Evolutionary conservation across 1,140 invertebrate genomes (phyloP).

Genomic region (Cardiocondyla obscurior): DNA sequence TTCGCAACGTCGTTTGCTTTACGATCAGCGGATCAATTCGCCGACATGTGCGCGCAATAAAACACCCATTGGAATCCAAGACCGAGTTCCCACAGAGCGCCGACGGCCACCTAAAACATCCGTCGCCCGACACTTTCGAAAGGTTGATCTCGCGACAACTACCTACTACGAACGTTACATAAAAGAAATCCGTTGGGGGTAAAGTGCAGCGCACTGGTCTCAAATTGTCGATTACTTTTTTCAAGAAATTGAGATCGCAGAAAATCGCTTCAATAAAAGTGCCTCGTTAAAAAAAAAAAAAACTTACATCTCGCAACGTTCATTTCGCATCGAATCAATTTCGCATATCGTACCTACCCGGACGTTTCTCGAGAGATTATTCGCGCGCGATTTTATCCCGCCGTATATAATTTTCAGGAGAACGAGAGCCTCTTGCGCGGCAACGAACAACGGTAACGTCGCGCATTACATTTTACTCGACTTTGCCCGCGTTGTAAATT

Average conservation of each 20-base stretch:
- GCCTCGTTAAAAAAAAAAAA: background rate
- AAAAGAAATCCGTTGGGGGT: background rate
- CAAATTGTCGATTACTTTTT: background rate
- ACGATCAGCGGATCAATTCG: conserved; percentile 67
- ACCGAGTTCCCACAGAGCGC: conserved; percentile 56
- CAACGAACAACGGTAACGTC: conserved; percentile 37
- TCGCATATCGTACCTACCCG: no score
- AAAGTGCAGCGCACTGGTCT: background rate
- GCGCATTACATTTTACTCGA: conserved; percentile 42
- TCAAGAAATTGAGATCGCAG: background rate
- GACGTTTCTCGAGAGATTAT: conserved; percentile 22
- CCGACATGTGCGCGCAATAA: conserved; percentile 60
- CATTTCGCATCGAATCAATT: background rate
- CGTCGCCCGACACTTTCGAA: background rate
- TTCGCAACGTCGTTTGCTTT: conserved; percentile 64
- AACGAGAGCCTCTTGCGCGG: conserved; percentile 8
- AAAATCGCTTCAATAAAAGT: background rate
- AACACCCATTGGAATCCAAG: conserved; percentile 64
- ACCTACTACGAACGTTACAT: background rate
- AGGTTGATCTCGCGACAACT: conserved; percentile 4
- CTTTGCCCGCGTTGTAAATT: conserved; percentile 35
- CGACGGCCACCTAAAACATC: conserved; percentile 21
- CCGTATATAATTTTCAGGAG: conserved; percentile 39
- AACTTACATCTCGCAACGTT: background rate
- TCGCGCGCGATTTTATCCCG: conserved; percentile 34